These are phyloP conservation scores for Corythornis vintsioides DNA, from an alignment of 2,113 vertebrate genomes.

Conservation along the genomic window DNA sequence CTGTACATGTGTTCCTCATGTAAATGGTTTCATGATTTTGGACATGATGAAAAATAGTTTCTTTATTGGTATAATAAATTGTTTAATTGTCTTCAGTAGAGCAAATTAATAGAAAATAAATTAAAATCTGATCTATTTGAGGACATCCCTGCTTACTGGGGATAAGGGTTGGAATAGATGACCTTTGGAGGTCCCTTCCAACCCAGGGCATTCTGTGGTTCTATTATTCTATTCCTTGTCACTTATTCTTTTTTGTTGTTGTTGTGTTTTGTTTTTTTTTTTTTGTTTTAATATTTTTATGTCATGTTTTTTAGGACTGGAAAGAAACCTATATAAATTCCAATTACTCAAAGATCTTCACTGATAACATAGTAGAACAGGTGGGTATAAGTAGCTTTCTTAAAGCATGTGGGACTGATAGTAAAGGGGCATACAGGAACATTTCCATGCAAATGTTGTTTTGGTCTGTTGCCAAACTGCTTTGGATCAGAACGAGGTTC, in stretches of 20 bases:
- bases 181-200: too few relatives aligned
- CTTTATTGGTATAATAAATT: not conserved
- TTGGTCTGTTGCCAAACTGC: not conserved
- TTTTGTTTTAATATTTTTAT: not conserved
- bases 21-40: not conserved
- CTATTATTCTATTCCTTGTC: not conserved
- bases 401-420: not conserved
- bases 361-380: slow-evolving; percentile 91
- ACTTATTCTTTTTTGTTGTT: not conserved
- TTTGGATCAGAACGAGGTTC: not conserved
- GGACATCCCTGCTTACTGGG: too few relatives aligned
- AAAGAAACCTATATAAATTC: slow-evolving; percentile 94
- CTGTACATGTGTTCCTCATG: not conserved
- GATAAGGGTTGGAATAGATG: too few relatives aligned
- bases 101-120: not conserved
- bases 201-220: too few relatives aligned
- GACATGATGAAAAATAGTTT: not conserved
- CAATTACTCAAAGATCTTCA: slow-evolving; percentile 94
- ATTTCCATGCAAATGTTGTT: not conserved
- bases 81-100: not conserved
- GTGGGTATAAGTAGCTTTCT: slow-evolving; percentile 66
- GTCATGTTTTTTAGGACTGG: slow-evolving; percentile 85
- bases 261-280: not conserved
- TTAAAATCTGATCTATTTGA: not conserved
- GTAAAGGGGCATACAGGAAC: not conserved